Conservation (phyloP, 2,113 vertebrate genomes). For the Misgurnus mizolepis region DNA sequence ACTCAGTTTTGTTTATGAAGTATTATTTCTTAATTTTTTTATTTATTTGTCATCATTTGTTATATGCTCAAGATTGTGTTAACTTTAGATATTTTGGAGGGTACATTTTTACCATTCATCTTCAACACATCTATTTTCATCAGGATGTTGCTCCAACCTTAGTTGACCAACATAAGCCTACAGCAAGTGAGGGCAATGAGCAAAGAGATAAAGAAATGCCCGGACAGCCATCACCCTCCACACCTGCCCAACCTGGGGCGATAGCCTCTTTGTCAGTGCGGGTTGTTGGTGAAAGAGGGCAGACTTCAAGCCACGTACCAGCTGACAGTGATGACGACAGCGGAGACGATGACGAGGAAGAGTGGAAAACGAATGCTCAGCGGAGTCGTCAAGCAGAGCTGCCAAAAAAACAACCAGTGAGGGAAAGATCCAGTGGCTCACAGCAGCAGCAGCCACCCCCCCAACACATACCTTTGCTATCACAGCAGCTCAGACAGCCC, state of each 20-base stretch:
- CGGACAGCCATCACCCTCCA: constrained; percentile 55
- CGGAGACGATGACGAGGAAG: constrained; percentile 70
- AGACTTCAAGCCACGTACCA: constrained; percentile 60
- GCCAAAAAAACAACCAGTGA: constrained; percentile 59
- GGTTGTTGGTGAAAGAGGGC: constrained; percentile 59
- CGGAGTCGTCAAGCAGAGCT: constrained; percentile 65
- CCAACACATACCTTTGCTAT: constrained; percentile 72
- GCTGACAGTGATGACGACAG: constrained; percentile 73
- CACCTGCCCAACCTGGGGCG: constrained; percentile 59
- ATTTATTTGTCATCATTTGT: neutral
- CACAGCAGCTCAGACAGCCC: constrained; percentile 75
- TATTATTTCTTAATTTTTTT: neutral
- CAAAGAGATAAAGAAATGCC: constrained; percentile 64
- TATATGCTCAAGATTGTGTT: neutral
- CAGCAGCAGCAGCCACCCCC: constrained; percentile 69
- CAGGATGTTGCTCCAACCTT: constrained; percentile 66
- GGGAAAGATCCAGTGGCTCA: constrained; percentile 71
- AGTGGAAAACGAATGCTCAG: constrained; percentile 65
- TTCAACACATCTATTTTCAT: constrained; percentile 39
- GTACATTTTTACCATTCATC: neutral
- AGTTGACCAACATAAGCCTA: constrained; percentile 66
- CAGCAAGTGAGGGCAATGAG: constrained; percentile 61
- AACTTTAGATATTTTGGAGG: neutral
- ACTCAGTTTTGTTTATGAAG: neutral
- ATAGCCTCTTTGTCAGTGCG: constrained; percentile 59